These are phyloP conservation scores for Hippotragus niger DNA, from an alignment of 2,113 vertebrate species.

Conservation along the genomic window DNA sequence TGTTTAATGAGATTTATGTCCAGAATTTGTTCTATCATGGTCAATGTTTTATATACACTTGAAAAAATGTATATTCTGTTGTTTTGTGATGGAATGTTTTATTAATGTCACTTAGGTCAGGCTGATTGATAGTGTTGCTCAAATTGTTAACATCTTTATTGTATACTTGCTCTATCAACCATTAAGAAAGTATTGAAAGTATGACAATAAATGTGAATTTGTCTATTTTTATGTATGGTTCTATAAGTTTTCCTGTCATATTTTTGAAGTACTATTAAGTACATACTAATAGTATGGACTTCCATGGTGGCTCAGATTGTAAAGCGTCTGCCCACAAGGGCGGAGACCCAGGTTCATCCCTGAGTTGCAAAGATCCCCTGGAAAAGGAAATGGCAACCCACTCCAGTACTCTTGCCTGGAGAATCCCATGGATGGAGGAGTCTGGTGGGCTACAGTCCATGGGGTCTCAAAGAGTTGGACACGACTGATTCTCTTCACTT, in stretches of 20 bases:
- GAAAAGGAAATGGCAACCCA: neutral
- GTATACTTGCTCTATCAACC: neutral
- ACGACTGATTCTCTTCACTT: neutral
- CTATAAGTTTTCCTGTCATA: neutral
- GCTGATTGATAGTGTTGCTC: neutral
- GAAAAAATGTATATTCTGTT: neutral
- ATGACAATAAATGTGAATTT: neutral
- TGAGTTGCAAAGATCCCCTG: neutral
- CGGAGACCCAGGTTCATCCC: neutral
- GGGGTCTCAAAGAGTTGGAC: neutral
- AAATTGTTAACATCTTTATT: neutral
- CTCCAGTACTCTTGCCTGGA: neutral
- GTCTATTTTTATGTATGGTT: too few relatives aligned
- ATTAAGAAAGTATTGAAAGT: neutral
- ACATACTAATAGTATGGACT: neutral
- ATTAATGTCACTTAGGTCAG: neutral
- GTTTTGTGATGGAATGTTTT: neutral
- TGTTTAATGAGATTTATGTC: neutral
- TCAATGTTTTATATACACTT: neutral
- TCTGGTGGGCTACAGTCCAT: neutral
- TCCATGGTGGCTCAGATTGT: neutral
- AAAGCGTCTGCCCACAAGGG: neutral
- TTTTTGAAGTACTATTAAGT: neutral
- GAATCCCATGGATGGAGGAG: neutral
- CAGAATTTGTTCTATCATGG: neutral